Conservation (phyloP, 2,797 vertebrate species). For the Heliangelus exortis region DNA sequence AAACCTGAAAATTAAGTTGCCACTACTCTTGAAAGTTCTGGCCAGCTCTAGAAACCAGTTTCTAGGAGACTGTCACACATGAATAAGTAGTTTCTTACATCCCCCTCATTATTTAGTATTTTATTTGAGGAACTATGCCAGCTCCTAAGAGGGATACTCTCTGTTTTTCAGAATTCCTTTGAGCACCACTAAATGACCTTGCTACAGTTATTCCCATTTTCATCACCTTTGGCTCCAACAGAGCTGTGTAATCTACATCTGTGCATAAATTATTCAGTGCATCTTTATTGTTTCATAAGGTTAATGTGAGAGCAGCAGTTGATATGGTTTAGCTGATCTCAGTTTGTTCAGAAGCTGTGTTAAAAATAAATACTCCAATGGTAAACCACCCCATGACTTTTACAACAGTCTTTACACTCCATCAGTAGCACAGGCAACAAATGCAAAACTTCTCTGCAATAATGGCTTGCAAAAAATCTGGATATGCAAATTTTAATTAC, state of each 20-base stretch:
- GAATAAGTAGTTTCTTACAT: not conserved
- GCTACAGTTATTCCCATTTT: not conserved
- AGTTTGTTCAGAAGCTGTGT: not conserved
- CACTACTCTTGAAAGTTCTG: too few species aligned
- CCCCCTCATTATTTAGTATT: not conserved
- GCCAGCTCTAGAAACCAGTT: not conserved
- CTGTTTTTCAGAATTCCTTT: not conserved
- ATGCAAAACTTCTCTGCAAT: not conserved
- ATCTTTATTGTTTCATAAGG: constrained; percentile 37
- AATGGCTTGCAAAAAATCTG: not conserved
- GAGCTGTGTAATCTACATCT: not conserved
- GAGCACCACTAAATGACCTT: not conserved
- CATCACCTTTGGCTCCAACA: constrained; percentile 18
- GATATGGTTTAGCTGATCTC: not conserved
- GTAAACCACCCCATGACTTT: not conserved
- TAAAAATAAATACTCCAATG: not conserved
- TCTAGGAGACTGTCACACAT: not conserved
- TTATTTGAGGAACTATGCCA: not conserved
- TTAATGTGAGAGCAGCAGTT: not conserved
- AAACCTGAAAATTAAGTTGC: not conserved
- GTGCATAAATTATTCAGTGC: constrained; percentile 53
- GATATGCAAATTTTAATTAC: not conserved
- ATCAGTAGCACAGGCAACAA: not conserved
- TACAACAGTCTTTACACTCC: not conserved
- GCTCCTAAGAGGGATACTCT: not conserved